Base-by-base conservation (phyloP, 1,140 invertebrate species). In the Hetaerina americana region DNA sequence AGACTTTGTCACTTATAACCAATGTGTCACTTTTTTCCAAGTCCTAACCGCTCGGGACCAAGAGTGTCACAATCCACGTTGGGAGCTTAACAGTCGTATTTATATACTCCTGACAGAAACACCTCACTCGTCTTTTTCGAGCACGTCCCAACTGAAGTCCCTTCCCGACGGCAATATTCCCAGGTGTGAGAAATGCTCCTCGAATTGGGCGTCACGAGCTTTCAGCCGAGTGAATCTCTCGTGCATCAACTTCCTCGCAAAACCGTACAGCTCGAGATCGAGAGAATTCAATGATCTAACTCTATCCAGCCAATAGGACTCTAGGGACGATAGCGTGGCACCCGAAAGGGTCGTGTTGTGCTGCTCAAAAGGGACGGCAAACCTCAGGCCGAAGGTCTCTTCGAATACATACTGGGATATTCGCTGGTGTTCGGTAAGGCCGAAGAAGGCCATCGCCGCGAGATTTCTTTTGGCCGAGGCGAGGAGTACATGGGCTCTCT, bases 401-500 rank as follows among this genome's bases (percentile, higher is more conserved):
- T 99, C 96, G 82, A 99, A 99, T 49, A 98, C 89, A 78, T 95
- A 95, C 81, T 99, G 97, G 27, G 93, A 94, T 73, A 93, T 90
- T 87, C 91, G 92, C 83, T 97, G 97, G 81, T 90, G 89, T 82
- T 99, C 97, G 25, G 95, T 97, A 69, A 99, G 85, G 72, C 97
- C 97, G 82, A 99, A 98, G 79, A 95, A 99, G 28, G 96, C 92
- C 92, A 99, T 95, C 68, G 91, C 90, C 73, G 90, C 88, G 28
- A 99, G 84, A 84, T 99, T 99, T 73, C 89, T 85, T 82, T 98
- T 98, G 31, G 97, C 97, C 80, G 94, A 96, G 29, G 92, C 89
- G 40, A 99, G 83, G 85, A 98, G 89, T 49, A 95, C 87, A 68
- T 87, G 82, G 79, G 96, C 89, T 68, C 92, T 83, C 76, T 91